Percentiles rank a stretch among this genome's conserved stretches.
Evolutionary conservation across 2,888 invertebrate species (phyloP).

Genomic region (Lacanobia oleracea): DNA sequence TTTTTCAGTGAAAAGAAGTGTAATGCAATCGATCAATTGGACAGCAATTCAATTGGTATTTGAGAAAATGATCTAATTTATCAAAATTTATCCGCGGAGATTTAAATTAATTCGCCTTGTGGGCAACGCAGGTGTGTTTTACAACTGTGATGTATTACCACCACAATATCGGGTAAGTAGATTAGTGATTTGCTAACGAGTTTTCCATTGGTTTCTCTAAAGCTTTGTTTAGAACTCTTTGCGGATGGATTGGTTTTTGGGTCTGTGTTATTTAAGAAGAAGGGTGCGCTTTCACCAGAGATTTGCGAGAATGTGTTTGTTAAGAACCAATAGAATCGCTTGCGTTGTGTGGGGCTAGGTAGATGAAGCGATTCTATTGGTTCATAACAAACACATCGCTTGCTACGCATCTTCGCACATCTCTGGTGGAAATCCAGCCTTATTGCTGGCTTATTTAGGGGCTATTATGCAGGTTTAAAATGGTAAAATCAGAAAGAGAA

Average conservation of each 20-base stretch:
- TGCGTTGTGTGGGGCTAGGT: too few species aligned
- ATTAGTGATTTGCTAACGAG: conserved; percentile 53
- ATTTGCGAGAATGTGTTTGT: too few species aligned
- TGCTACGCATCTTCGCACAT: too few species aligned
- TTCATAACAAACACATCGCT: too few species aligned
- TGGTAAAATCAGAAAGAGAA: too few species aligned
- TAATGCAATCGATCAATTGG: conserved; percentile 73
- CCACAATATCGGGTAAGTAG: conserved; percentile 37
- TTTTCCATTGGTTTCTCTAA: conserved; percentile 36
- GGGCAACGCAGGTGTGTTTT: conserved; percentile 68
- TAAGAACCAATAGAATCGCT: too few species aligned
- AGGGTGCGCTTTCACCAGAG: too few species aligned
- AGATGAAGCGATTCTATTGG: too few species aligned
- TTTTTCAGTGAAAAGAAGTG: conserved; percentile 53
- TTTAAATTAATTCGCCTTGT: conserved; percentile 66
- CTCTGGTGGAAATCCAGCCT: too few species aligned
- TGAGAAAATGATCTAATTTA: conserved; percentile 76
- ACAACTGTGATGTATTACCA: conserved; percentile 63
- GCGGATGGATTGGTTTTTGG: conserved; percentile 7
- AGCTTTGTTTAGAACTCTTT: conserved; percentile 25
- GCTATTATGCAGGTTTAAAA: too few species aligned
- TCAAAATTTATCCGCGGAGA: conserved; percentile 73
- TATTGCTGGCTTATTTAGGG: too few species aligned
- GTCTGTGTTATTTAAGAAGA: not conserved
- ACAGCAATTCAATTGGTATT: conserved; percentile 71